A percentile compares a stretch with the other conserved stretches of the same genome.
Conservation (phyloP, 1,140 invertebrate genomes). For the Sycophila sp. region DNA sequence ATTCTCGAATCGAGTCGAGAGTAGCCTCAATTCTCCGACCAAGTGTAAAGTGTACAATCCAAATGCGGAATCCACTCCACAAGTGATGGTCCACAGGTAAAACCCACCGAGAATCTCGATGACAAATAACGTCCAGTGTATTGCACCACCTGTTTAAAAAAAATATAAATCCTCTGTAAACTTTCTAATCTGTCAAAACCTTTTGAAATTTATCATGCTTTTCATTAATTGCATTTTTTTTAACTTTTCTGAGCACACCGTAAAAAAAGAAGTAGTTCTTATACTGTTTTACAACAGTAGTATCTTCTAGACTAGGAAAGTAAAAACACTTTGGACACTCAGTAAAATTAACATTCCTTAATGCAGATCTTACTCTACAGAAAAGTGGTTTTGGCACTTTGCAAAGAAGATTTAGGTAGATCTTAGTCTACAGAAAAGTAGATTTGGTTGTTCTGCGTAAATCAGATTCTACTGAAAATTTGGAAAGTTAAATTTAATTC, state of each 20-base stretch:
- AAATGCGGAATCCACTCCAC: conserved; percentile 45
- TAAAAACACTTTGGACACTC: too few relatives aligned
- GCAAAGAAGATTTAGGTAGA: too few relatives aligned
- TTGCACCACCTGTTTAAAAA: conserved; percentile 2
- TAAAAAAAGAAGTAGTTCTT: too few relatives aligned
- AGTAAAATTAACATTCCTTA: too few relatives aligned
- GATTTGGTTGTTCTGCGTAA: not conserved
- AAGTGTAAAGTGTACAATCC: conserved; percentile 47
- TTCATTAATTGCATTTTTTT: not conserved
- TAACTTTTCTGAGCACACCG: too few relatives aligned
- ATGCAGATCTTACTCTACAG: too few relatives aligned
- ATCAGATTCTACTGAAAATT: not conserved
- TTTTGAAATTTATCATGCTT: not conserved
- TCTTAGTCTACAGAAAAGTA: too few relatives aligned
- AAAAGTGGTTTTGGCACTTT: too few relatives aligned
- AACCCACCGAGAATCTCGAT: conserved; percentile 34
- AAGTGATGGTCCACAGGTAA: conserved; percentile 36
- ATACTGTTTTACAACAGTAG: too few relatives aligned
- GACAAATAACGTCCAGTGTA: conserved; percentile 38
- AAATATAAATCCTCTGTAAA: not conserved
- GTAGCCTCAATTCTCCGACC: conserved; percentile 33
- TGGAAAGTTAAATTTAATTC: too few relatives aligned
- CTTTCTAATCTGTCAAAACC: not conserved
- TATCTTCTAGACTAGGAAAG: too few relatives aligned
- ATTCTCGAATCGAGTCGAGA: conserved; percentile 34